Conservation (phyloP, 2,888 invertebrate species). For the Seira sanloemensis region DNA sequence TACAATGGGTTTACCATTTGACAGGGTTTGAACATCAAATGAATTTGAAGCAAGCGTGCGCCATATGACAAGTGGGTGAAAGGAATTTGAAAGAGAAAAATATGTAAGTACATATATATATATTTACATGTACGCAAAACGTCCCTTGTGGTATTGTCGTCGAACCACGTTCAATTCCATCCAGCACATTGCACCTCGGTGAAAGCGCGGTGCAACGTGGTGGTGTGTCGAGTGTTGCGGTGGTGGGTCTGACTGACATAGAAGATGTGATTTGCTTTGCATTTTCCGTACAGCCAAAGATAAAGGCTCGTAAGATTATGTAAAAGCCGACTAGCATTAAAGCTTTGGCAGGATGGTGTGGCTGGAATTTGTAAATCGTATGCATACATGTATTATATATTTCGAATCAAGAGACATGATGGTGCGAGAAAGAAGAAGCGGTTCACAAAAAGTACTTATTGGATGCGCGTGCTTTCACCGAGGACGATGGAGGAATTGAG, state of each 20-base stretch:
- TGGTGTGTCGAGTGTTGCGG: slow-evolving; percentile 5
- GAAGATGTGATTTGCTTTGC: slow-evolving; percentile 28
- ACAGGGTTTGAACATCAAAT: background rate
- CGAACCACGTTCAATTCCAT: background rate
- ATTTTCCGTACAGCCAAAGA: background rate
- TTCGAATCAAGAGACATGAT: background rate
- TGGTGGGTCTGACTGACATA: slow-evolving; percentile 16
- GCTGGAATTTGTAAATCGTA: slow-evolving; percentile 13
- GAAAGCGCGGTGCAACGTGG: background rate
- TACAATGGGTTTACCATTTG: background rate
- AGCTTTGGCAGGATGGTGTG: background rate
- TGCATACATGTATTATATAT: background rate
- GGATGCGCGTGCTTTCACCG: background rate
- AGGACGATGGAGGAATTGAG: background rate
- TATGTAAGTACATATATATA: too few species aligned
- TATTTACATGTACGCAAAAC: too few species aligned
- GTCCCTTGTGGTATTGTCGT: background rate
- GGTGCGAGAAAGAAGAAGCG: background rate
- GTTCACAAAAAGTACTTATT: background rate
- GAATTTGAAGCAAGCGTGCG: background rate
- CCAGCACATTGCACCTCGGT: background rate
- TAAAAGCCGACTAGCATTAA: background rate
- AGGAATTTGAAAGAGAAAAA: background rate
- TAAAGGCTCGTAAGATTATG: background rate
- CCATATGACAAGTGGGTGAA: background rate